These are phyloP conservation scores for Tolypeutes matacus DNA, from an alignment of 2,797 vertebrate genomes.

Conservation along the genomic window DNA sequence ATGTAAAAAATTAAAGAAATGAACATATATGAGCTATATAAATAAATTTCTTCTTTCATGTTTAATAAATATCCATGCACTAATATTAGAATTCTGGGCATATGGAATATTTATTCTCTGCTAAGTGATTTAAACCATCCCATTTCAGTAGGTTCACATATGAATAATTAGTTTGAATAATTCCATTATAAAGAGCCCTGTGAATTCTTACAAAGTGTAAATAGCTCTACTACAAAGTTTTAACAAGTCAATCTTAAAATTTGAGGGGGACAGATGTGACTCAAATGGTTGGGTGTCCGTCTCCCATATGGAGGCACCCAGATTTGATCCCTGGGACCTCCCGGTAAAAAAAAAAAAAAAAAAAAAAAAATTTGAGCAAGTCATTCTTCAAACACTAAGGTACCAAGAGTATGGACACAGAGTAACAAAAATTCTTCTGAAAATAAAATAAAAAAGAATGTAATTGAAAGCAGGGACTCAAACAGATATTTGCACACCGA, in stretches of 20 bases:
- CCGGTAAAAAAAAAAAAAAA: no score
- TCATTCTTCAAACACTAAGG: neutral
- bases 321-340: no score
- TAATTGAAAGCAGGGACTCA: no score
- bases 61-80: conserved; percentile 57
- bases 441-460: neutral
- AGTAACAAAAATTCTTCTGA: conserved; percentile 4
- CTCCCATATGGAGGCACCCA: no score
- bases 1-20: conserved; percentile 25
- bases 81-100: conserved; percentile 49
- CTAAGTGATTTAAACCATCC: conserved; percentile 60
- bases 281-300: no score
- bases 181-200: conserved; percentile 35
- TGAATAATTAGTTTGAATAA: conserved; percentile 62
- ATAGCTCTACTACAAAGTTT: conserved; percentile 13
- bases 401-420: neutral
- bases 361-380: neutral
- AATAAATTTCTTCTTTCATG: conserved; percentile 41
- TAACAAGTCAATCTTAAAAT: conserved; percentile 26
- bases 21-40: neutral
- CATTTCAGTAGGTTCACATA: conserved; percentile 46
- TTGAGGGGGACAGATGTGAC: no score
- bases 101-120: conserved; percentile 42
- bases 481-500: no score
- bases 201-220: conserved; percentile 37